Percentiles rank a stretch among this genome's conserved stretches.
These are phyloP conservation scores for Chrysolina oricalcia DNA, from an alignment of 2,888 invertebrate species.

Conservation along the genomic window DNA sequence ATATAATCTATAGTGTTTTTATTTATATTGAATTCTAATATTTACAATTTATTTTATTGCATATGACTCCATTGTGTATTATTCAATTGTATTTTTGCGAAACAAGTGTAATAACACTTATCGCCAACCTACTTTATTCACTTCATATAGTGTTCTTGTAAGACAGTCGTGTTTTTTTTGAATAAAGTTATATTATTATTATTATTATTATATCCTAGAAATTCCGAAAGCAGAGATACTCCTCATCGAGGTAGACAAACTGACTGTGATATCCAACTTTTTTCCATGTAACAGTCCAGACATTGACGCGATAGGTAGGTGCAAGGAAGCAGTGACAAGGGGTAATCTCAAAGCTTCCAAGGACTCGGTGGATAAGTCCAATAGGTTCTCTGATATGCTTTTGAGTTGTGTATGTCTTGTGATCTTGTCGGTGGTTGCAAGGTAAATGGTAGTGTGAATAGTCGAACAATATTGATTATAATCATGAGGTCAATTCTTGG, in stretches of 20 bases:
- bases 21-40: no score
- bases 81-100: no score
- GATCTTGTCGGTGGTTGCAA: conserved; percentile 47
- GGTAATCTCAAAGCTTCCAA: conserved; percentile 77
- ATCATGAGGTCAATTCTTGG: not conserved
- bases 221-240: conserved; percentile 81
- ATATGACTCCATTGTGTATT: no score
- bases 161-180: no score
- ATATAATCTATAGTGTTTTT: no score
- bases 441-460: conserved; percentile 48
- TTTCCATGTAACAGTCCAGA: conserved; percentile 87
- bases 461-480: not conserved
- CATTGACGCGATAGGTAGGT: conserved; percentile 78
- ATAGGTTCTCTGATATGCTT: conserved; percentile 48
- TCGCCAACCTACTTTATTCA: no score
- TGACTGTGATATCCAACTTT: conserved; percentile 85
- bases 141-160: no score
- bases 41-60: no score
- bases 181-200: no score
- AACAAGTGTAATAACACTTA: no score
- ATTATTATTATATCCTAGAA: conserved; percentile 84
- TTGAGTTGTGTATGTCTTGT: conserved; percentile 54
- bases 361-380: conserved; percentile 47
- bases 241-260: conserved; percentile 80
- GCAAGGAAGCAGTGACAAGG: conserved; percentile 80